Conservation (phyloP, 2,113 vertebrate species). For the Sinocyclocheilus grahami region DNA sequence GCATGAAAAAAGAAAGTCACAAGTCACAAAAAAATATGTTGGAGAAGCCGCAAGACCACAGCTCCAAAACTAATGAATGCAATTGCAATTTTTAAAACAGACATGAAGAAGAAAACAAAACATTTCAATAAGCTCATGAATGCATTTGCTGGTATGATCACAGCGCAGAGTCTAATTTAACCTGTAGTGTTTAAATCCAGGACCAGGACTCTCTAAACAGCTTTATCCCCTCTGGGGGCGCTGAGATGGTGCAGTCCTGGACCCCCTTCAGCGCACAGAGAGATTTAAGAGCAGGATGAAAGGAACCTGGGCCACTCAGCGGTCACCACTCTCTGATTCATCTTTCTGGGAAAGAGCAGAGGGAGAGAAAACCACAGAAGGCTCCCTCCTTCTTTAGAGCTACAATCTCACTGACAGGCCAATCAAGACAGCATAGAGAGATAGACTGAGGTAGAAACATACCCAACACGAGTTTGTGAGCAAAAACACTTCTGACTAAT, state of each 20-base stretch:
- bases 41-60: background rate
- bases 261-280: constrained; percentile 48
- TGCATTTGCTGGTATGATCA: constrained; percentile 28
- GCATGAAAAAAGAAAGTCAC: background rate
- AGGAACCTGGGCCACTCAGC: constrained; percentile 62
- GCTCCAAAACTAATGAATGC: background rate
- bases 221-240: constrained; percentile 30
- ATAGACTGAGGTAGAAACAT: background rate
- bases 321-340: constrained; percentile 71
- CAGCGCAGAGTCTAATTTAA: constrained; percentile 9
- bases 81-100: background rate
- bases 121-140: constrained; percentile 27
- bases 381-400: constrained; percentile 52
- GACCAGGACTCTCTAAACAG: constrained; percentile 31
- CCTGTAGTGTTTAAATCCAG: constrained; percentile 35
- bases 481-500: background rate
- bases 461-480: background rate
- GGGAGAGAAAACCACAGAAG: constrained; percentile 53
- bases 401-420: constrained; percentile 21
- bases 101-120: constrained; percentile 11
- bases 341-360: constrained; percentile 71
- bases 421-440: constrained; percentile 11
- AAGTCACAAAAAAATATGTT: background rate
- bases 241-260: constrained; percentile 33
- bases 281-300: constrained; percentile 64